A percentile compares a stretch with the other conserved stretches of the same genome.
Conservation (phyloP, 1,140 invertebrate species). For the Achroia grisella region DNA sequence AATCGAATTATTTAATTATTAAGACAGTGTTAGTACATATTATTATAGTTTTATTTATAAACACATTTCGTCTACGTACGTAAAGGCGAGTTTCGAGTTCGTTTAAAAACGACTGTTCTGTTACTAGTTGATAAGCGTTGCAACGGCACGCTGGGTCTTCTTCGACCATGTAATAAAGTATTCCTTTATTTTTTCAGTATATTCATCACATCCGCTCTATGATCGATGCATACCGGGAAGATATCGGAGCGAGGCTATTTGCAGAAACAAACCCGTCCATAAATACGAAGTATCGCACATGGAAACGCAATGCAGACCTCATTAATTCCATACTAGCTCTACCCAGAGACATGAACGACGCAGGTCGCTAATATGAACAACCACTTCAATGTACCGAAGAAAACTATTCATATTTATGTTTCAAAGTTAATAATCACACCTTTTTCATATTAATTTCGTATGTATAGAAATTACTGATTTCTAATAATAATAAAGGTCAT, state of each 20-base stretch:
- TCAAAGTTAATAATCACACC: not conserved
- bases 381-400: too few relatives aligned
- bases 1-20: too few relatives aligned
- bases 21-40: too few relatives aligned
- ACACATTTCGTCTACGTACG: too few relatives aligned
- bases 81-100: too few relatives aligned
- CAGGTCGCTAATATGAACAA: slow-evolving; percentile 70
- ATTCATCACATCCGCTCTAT: slow-evolving; percentile 30
- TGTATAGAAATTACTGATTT: not conserved
- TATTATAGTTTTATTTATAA: too few relatives aligned
- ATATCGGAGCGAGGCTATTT: slow-evolving; percentile 9
- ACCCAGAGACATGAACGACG: slow-evolving; percentile 82
- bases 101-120: too few relatives aligned
- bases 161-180: too few relatives aligned
- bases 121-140: too few relatives aligned
- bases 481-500: slow-evolving; percentile 20
- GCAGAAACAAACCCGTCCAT: slow-evolving; percentile 27
- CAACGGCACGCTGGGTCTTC: too few relatives aligned
- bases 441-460: slow-evolving; percentile 4
- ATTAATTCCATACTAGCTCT: slow-evolving; percentile 82
- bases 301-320: slow-evolving; percentile 82
- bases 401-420: too few relatives aligned
- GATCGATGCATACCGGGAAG: slow-evolving; percentile 28
- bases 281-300: slow-evolving; percentile 38
- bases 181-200: slow-evolving; percentile 36